Evolutionary conservation across 2,113 vertebrate genomes (phyloP), one percentile per base, ranked within the genome.

Genomic region (Peucedramus taeniatus): DNA sequence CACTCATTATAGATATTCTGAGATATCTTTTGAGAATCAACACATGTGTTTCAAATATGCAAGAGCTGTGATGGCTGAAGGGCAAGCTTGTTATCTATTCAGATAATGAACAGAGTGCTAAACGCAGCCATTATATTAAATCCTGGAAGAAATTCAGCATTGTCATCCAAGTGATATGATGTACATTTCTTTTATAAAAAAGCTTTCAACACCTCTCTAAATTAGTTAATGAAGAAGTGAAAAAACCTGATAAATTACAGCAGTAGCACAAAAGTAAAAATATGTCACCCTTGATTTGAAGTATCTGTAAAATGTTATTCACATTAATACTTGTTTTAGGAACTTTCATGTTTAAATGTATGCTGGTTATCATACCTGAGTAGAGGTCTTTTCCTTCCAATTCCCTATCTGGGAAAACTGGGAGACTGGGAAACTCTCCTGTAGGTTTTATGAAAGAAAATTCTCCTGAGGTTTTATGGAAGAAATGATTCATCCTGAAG

Each of bases 111-210:
- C 13, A 66, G 51, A 86, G 50, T n/a, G 83, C 19, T 86, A 89
- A 72, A 64, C 2, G 7, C 27, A 80, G 59, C 68, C 4, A 6
- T 93, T 92, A 37, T 35, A 63, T 87, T 77, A 93, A 57, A 76
- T 83, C 15, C 76, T 74, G 72, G 35, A 96, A 90, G 70, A 94
- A 94, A 93, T n/a, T 86, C 65, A 89, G 76, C 23, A 53, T 89
- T 92, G 72, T 60, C 64, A 86, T 76, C 50, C 75, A 77, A 80
- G 51, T 56, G 47, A 79, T 69, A 65, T 72, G 72, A 74, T 13
- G 15, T 82, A 53, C 2, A 3, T 28, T 70, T 77, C 75, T 82
- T 89, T 87, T 87, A 87, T 42, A 68, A 82, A 91, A 91, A 94
- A 64, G 50, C 63, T 93, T 88, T 90, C 83, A 91, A 69, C 57